Evolutionary conservation across 2,888 invertebrate species (phyloP), one percentile per base, ranked within the genome.

Genomic region (Hypomecis atomaria): DNA sequence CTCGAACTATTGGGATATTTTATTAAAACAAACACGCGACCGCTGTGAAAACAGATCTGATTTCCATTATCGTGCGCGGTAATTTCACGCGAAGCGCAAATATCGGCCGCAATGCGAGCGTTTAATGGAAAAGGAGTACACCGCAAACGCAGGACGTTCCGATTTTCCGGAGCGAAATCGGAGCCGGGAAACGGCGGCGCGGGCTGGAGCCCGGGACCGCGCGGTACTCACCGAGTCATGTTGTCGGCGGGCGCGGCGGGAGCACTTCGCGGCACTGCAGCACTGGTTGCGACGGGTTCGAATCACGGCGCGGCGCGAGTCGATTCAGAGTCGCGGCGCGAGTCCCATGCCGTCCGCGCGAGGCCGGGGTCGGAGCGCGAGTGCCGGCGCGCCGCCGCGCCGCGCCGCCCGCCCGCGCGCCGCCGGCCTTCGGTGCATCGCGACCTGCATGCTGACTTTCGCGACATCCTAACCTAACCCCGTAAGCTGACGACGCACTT

Each of bases 281-380:
- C 34, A 33, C 53, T 66, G 72, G 69, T 67, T 1, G 71, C 67
- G 75, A 76, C 69, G 75, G 72, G 71, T 76, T 73, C 73, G 76
- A 76, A 75, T 81, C 84, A 84, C 84, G 79, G 82, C 83, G 84
- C 85, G 76, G 77, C 84, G 79, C 83, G 80, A 76, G 73, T 77
- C 71, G 72, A 64, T 71, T 71, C 68, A 66, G 60, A 70, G 69
- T 79, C 68, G 78, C 67, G 79, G 76, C 80, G 81, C 78, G 81
- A 73, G 71, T 75, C 80, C 81, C 90, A 88, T 87, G 71, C 76
- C 88, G 88, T 86, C 83, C 86, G 84, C 70, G 67, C 86, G 81
- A 77, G 79, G 81, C 85, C 88, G 80, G 79, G 82, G 81, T 78
- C 80, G 74, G 77, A 76, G 78, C 89, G 86, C 90, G 90, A 91